A percentile compares a stretch with the other conserved stretches of the same genome.
Evolutionary conservation across 2,113 vertebrate genomes (phyloP).

Genomic region (Hirundichthys speculiger): DNA sequence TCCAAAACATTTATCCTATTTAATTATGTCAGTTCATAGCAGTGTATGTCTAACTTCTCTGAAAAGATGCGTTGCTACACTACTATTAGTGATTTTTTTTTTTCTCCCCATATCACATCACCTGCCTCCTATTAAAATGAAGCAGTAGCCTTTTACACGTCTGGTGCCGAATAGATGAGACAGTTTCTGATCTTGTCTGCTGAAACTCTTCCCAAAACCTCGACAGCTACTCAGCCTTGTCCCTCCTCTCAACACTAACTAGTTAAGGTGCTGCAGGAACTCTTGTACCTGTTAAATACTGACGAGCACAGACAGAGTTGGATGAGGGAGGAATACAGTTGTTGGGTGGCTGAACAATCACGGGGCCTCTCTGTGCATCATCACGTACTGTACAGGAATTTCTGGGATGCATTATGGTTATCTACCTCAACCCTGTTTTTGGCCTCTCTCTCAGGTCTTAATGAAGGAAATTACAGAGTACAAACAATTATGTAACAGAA

Average conservation of each 20-base stretch:
- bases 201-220: slow-evolving; percentile 45
- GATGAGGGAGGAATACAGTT: slow-evolving; percentile 16
- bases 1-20: too few species aligned
- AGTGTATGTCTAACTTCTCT: slow-evolving; percentile 57
- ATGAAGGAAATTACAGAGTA: slow-evolving; percentile 55
- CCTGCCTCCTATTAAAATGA: slow-evolving; percentile 32
- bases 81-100: slow-evolving; percentile 35
- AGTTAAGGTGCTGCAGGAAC: slow-evolving; percentile 45
- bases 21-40: slow-evolving; percentile 20
- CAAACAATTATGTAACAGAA: slow-evolving; percentile 24
- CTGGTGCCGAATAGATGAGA: slow-evolving; percentile 35
- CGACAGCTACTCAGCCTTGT: slow-evolving; percentile 54
- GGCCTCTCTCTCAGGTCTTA: slow-evolving; percentile 73
- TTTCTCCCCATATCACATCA: slow-evolving; percentile 32
- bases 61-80: slow-evolving; percentile 30
- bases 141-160: slow-evolving; percentile 53
- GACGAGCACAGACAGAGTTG: slow-evolving; percentile 22
- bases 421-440: slow-evolving; percentile 78
- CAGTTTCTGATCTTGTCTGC: slow-evolving; percentile 32
- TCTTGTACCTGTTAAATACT: slow-evolving; percentile 15
- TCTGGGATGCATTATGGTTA: slow-evolving; percentile 64
- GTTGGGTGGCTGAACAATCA: slow-evolving; percentile 15
- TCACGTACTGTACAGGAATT: slow-evolving; percentile 39
- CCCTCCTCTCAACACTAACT: slow-evolving; percentile 47
- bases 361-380: slow-evolving; percentile 10